Conservation (phyloP, 2,113 vertebrate genomes). For the Erythrolamprus reginae region DNA sequence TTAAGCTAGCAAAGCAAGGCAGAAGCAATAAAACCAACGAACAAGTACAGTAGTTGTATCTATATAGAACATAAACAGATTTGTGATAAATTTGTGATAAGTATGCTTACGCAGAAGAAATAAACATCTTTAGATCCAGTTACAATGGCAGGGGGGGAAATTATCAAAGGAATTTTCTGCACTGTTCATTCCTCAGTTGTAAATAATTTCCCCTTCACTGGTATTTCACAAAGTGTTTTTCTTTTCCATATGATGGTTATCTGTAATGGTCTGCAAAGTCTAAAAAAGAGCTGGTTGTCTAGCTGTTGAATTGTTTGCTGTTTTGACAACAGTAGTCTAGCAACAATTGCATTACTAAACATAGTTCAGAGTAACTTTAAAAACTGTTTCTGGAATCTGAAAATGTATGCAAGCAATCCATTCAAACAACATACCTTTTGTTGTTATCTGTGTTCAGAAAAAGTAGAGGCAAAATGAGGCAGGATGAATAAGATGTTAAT, state of each 20-base stretch:
- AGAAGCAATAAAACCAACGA: background rate
- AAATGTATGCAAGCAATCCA: background rate
- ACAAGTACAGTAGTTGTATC: background rate
- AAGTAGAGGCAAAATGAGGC: background rate
- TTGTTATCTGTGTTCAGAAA: slow-evolving; percentile 15
- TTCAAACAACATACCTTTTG: slow-evolving; percentile 37
- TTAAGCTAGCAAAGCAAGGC: background rate
- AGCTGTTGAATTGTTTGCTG: background rate
- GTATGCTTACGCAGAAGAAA: background rate
- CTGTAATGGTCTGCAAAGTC: background rate
- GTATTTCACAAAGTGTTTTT: background rate
- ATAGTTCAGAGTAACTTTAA: background rate
- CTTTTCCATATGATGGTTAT: background rate
- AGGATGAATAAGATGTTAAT: background rate
- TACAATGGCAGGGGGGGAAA: background rate
- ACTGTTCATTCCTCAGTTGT: background rate
- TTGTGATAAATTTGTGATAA: background rate
- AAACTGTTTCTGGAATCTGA: background rate
- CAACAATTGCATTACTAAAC: background rate
- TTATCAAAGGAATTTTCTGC: background rate
- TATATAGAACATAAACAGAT: background rate
- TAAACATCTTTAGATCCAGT: background rate
- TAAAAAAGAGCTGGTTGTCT: accelerated
- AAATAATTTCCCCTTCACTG: background rate
- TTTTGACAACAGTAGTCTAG: background rate